Evolutionary conservation across 2,797 vertebrate species (phyloP).

Genomic region (Acrossocheilus fasciatus): DNA sequence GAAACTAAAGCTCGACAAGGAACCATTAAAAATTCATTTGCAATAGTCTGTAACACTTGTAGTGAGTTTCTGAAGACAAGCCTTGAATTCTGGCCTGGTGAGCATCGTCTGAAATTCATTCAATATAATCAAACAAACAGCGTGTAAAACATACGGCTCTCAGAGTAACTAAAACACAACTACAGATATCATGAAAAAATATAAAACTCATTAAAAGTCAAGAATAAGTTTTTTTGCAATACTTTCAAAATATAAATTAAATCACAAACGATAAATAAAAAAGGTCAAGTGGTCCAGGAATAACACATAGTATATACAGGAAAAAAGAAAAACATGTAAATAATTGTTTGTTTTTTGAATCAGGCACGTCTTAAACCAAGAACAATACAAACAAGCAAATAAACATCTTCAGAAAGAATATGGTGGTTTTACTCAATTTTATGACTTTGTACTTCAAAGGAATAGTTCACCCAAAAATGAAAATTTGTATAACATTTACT

Average conservation of each 20-base stretch:
- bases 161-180: neutral
- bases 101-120: neutral
- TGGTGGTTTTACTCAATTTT: neutral
- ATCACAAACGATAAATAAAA: neutral
- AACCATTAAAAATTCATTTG: neutral
- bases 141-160: neutral
- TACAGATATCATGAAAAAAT: neutral
- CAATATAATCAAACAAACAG: slow-evolving; percentile 14
- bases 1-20: neutral
- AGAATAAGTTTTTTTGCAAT: neutral
- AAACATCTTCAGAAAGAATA: neutral
- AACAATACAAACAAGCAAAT: neutral
- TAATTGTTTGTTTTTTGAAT: slow-evolving; percentile 11
- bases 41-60: neutral
- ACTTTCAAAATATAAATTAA: slow-evolving; percentile 2
- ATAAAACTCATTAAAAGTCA: slow-evolving; percentile 8
- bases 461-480: neutral
- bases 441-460: neutral
- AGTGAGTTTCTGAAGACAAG: neutral
- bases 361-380: slow-evolving; percentile 11
- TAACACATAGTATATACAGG: slow-evolving; percentile 7
- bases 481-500: neutral
- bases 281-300: slow-evolving; percentile 32
- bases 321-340: neutral
- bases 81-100: neutral